phyloP scores from a whole-genome alignment of 92 coral and sea anemone species.

The Anthopleura xanthogrammica region DNA sequence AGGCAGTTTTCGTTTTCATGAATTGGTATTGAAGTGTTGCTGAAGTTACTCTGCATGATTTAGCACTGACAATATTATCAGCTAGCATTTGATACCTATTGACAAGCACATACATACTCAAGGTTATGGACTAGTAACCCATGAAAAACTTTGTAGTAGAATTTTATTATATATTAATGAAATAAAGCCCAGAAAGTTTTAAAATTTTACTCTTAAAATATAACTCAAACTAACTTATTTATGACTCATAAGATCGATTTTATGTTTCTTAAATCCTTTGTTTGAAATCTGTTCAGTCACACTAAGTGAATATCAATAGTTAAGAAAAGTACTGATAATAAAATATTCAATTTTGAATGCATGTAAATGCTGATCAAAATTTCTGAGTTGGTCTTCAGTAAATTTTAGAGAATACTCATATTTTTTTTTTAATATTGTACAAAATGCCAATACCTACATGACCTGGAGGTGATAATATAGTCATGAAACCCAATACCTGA shows the following conservation, averaged over 20 bases:
- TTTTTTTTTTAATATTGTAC: not conserved
- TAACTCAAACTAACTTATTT: not conserved
- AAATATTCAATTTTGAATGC: not conserved
- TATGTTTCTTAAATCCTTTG: not conserved
- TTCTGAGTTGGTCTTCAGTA: not conserved
- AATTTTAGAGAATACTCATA: not conserved
- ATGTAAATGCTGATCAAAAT: not conserved
- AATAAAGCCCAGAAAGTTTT: not conserved
- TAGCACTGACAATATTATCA: not conserved
- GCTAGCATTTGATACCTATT: not conserved
- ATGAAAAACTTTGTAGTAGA: not conserved
- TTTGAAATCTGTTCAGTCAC: not conserved
- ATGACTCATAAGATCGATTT: not conserved
- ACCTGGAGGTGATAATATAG: not conserved
- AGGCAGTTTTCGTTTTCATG: not conserved
- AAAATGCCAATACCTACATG: not conserved
- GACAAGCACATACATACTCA: not conserved
- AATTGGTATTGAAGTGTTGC: not conserved
- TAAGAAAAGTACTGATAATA: not conserved
- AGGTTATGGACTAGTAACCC: not conserved
- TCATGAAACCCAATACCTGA: constrained; percentile 13
- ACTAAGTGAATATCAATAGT: not conserved
- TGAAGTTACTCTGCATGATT: not conserved
- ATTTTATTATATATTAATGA: not conserved
- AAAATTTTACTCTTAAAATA: not conserved